phyloP scores from a whole-genome alignment of 2,797 vertebrate species.

The Micropoecilia bifurca region DNA sequence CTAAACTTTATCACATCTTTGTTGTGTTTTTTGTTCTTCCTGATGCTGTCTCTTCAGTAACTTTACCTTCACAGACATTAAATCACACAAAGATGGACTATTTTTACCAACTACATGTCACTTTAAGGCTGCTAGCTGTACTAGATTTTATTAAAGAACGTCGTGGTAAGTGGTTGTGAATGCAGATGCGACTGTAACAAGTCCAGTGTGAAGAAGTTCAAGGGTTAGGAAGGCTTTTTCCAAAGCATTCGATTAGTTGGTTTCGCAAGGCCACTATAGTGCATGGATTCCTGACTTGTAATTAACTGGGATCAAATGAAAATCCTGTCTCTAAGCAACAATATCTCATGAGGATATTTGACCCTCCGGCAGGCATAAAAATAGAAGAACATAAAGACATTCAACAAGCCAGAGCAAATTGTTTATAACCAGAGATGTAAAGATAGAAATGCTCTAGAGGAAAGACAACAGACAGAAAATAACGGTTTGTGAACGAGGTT shows the following conservation, averaged over 20 bases:
- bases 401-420: slow-evolving; percentile 7
- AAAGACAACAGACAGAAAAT: not conserved
- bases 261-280: slow-evolving; percentile 5
- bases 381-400: slow-evolving; percentile 28
- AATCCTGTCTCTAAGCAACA: slow-evolving; percentile 36
- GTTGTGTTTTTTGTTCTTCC: not conserved
- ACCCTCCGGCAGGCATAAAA: slow-evolving; percentile 18
- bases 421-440: slow-evolving; percentile 33
- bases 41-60: not conserved
- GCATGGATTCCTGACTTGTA: slow-evolving; percentile 24
- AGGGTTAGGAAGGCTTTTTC: not conserved
- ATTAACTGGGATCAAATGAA: slow-evolving; percentile 32
- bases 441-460: slow-evolving; percentile 34
- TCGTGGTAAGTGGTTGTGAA: not conserved
- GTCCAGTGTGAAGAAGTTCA: not conserved
- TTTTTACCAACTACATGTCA: not conserved
- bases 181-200: not conserved
- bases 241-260: not conserved
- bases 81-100: not conserved
- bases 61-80: not conserved
- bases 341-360: slow-evolving; percentile 29
- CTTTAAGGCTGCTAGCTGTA: not conserved
- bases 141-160: not conserved
- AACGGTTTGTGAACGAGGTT: slow-evolving; percentile 40
- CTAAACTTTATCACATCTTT: not conserved